Evolutionary conservation across 2,113 vertebrate genomes (phyloP), one percentile per base, ranked within the genome.

Genomic region (Gadus chalcogrammus): DNA sequence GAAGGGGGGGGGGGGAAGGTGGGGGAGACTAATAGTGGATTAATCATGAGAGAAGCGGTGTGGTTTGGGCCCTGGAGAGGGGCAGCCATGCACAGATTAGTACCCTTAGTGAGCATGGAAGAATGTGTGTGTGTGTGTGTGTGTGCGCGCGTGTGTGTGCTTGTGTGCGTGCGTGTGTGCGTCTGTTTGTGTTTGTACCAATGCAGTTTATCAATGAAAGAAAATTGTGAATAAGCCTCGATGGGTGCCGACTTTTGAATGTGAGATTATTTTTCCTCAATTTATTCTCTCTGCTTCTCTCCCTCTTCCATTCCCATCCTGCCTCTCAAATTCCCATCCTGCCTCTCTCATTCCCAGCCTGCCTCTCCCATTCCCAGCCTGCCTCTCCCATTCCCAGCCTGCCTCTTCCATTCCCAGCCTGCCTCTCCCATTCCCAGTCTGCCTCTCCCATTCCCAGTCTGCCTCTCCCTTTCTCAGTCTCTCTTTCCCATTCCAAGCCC

Each of bases 291-390:
- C 5, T 69, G 55, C 24, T 65, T 58, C 67, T 52, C 28, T 64
- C 18, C 66, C 35, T 74, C 13, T 20, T 59, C 35, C 38, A 70
- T 35, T 5, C 6, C 31, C 6, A 35, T 4, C 4, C 35, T 75
- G 53, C 69, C 64, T 70, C 17, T 58, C 59, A 52, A 53, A 65
- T 35, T 35, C 65, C 63, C 72, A 65, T 67, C 65, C 60, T 67
- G 66, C 61, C 65, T 68, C 69, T 70, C 77, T 69, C 53, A 16
- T 15, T 55, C 0, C 16, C 2, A 55, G 53, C 67, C 3, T 16
- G 64, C 65, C 64, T 76, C 64, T 68, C 64, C 74, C 53, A 77
- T 15, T 8, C 52, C 15, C 52, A 15, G 9, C 15, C 52, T 53
- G 9, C 9, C 53, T 55, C 53, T 55, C 12, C 9, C 35, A 53